These are phyloP conservation scores for Cheirogaleus major DNA, from an alignment of 2,797 vertebrate species.

Conservation along the genomic window DNA sequence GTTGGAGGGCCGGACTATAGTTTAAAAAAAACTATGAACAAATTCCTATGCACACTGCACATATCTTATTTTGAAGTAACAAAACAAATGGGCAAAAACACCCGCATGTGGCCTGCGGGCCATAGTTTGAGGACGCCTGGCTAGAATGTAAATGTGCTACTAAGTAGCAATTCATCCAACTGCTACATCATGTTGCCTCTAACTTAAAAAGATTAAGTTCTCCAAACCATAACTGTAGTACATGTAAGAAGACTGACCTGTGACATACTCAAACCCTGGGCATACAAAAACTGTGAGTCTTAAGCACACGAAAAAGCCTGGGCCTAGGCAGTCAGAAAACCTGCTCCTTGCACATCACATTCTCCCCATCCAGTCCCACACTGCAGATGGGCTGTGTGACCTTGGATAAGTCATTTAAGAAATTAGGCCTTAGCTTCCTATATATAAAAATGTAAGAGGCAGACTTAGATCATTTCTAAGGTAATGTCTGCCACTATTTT, in stretches of 20 bases:
- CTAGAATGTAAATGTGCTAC: background rate
- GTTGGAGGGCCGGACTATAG: too few relatives aligned
- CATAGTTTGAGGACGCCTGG: too few relatives aligned
- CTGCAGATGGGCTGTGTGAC: background rate
- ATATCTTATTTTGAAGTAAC: too few relatives aligned
- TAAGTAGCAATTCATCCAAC: background rate
- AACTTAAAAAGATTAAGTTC: background rate
- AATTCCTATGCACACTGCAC: too few relatives aligned
- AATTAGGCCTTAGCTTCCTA: background rate
- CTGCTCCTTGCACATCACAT: background rate
- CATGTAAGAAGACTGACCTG: background rate
- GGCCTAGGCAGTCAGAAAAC: background rate
- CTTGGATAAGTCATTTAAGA: background rate
- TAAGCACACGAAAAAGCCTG: background rate
- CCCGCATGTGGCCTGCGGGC: too few relatives aligned
- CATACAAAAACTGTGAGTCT: background rate
- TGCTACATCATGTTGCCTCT: background rate
- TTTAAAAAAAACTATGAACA: too few relatives aligned
- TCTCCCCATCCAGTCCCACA: background rate
- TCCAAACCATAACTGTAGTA: background rate
- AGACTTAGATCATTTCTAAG: conserved; percentile 21
- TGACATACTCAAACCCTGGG: background rate
- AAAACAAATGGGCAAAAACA: too few relatives aligned
- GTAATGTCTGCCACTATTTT: background rate
- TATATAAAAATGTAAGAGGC: background rate